phyloP scores from a whole-genome alignment of 2,113 vertebrate species.

The Gallinago jamesoni region DNA sequence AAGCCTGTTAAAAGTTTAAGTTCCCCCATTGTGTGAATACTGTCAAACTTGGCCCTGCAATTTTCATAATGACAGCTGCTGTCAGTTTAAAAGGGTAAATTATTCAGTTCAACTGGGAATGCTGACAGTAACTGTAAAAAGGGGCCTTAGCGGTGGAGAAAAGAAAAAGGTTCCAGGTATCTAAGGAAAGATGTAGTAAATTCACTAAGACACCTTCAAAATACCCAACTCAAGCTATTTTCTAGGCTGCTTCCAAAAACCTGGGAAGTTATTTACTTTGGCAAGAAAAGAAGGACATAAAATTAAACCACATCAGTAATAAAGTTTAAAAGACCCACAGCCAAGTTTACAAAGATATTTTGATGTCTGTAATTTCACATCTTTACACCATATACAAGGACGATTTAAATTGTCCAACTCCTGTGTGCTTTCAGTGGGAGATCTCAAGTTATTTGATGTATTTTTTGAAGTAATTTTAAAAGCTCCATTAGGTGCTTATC shows the following conservation, averaged over 20 bases:
- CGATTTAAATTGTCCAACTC: background rate
- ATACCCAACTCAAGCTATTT: background rate
- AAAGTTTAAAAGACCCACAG: background rate
- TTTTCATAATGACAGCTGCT: conserved; percentile 74
- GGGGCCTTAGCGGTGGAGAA: background rate
- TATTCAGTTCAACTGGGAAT: conserved; percentile 58
- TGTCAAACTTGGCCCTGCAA: conserved; percentile 64
- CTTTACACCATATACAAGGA: background rate
- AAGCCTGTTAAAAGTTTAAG: conserved; percentile 70
- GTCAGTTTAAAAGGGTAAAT: conserved; percentile 72
- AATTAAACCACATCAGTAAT: background rate
- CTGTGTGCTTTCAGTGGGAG: background rate
- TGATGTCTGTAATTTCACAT: background rate
- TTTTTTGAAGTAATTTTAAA: background rate
- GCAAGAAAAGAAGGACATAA: background rate
- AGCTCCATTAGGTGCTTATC: background rate
- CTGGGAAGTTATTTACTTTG: background rate
- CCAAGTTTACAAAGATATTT: background rate
- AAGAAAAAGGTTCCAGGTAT: conserved; percentile 10
- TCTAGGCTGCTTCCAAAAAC: background rate
- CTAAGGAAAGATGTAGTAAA: background rate
- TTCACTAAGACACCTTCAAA: background rate
- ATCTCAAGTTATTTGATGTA: accelerated
- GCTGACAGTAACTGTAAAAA: conserved; percentile 57
- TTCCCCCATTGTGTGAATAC: conserved; percentile 55